Percentiles rank a stretch among this genome's conserved stretches.
Evolutionary conservation across 2,797 vertebrate genomes (phyloP).

Genomic region (Phaenicophaeus curvirostris): DNA sequence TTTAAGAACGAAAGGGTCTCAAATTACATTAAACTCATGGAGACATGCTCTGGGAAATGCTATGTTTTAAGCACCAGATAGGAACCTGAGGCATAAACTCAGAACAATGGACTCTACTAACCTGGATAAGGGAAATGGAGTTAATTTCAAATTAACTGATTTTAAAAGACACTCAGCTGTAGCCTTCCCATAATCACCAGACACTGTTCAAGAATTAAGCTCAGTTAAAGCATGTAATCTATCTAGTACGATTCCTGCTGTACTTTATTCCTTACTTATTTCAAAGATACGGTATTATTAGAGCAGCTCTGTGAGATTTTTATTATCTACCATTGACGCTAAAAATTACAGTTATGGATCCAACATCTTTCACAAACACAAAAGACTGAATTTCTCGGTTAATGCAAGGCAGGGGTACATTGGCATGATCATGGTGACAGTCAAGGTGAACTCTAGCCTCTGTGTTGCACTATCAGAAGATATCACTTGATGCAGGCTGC

Average conservation of each 20-base stretch:
- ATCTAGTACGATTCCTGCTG: background rate
- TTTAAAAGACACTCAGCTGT: background rate
- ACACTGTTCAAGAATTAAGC: background rate
- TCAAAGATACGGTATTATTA: background rate
- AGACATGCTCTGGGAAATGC: background rate
- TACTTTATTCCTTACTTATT: background rate
- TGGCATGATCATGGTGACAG: background rate
- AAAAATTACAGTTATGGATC: background rate
- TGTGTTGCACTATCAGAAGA: background rate
- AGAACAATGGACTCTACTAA: background rate
- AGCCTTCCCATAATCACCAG: background rate
- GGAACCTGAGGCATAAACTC: background rate
- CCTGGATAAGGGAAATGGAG: background rate
- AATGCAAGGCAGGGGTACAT: background rate
- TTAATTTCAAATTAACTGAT: conserved; percentile 30
- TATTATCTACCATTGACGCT: background rate
- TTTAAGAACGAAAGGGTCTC: background rate
- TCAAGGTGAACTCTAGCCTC: background rate
- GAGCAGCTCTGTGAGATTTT: background rate
- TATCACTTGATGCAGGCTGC: background rate
- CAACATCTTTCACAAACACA: background rate
- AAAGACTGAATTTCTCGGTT: too few relatives aligned
- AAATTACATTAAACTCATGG: background rate
- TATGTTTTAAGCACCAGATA: background rate
- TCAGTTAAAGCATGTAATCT: background rate